Conservation (phyloP, 1,140 invertebrate genomes). For the Delia radicum region DNA sequence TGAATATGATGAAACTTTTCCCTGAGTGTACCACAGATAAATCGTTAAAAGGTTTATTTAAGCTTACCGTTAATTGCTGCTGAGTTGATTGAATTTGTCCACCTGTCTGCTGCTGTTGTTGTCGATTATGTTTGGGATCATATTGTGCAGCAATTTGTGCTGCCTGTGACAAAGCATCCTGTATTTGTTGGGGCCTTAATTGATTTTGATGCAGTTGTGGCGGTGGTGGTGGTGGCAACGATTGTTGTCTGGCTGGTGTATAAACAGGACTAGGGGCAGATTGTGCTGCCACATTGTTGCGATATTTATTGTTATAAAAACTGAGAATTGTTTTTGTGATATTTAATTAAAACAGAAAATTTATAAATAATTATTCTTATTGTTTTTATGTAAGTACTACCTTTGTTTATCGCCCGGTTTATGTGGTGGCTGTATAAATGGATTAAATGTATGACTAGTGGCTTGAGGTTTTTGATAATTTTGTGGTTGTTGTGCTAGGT, state of each 20-base stretch:
- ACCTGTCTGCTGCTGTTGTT: slow-evolving; percentile 34
- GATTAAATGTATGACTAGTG: slow-evolving; percentile 53
- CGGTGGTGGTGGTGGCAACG: slow-evolving; percentile 32
- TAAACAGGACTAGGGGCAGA: slow-evolving; percentile 42
- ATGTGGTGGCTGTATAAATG: slow-evolving; percentile 36
- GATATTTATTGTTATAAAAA: slow-evolving; percentile 12
- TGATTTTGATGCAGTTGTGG: too few relatives aligned
- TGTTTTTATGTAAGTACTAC: slow-evolving; percentile 29
- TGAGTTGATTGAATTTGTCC: slow-evolving; percentile 19
- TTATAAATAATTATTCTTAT: neutral
- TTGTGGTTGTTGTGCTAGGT: slow-evolving; percentile 38
- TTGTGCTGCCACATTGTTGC: slow-evolving; percentile 33
- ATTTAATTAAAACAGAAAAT: neutral
- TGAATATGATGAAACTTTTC: too few relatives aligned
- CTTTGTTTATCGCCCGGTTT: slow-evolving; percentile 46
- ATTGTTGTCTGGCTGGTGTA: slow-evolving; percentile 4
- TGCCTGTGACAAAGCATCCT: slow-evolving; percentile 23
- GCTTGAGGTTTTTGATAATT: slow-evolving; percentile 44
- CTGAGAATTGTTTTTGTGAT: slow-evolving; percentile 18
- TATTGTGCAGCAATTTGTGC: slow-evolving; percentile 53
- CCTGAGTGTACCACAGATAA: too few relatives aligned
- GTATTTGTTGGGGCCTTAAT: slow-evolving; percentile 12
- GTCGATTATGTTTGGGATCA: slow-evolving; percentile 46
- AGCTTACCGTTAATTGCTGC: slow-evolving; percentile 46
- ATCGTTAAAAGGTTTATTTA: too few relatives aligned